These are phyloP conservation scores for Oscheius sp. DNA, from an alignment of 2,888 invertebrate species.

Conservation along the genomic window DNA sequence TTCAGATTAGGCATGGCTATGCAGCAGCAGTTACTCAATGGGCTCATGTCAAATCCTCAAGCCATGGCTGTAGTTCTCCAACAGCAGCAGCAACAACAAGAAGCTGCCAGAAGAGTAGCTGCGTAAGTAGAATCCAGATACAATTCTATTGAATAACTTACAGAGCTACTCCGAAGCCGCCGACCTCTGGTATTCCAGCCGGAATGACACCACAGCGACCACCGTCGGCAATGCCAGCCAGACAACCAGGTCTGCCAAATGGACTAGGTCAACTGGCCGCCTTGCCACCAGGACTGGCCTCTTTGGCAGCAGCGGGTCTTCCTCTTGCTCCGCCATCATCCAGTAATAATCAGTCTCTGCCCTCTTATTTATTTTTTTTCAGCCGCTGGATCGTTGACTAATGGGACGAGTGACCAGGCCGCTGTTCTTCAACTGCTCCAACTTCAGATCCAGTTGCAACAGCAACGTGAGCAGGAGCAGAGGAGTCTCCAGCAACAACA, in stretches of 20 bases:
- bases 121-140: constrained; percentile 5
- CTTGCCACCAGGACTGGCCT: constrained; percentile 17
- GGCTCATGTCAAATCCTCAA: constrained; percentile 34
- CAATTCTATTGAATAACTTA: background rate
- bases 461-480: constrained; percentile 41
- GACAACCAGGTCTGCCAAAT: constrained; percentile 13
- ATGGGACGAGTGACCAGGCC: constrained; percentile 38
- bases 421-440: constrained; percentile 38
- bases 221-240: constrained; percentile 24
- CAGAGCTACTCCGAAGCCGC: constrained; percentile 36
- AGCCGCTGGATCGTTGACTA: constrained; percentile 42
- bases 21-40: constrained; percentile 21
- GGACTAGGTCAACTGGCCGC: background rate
- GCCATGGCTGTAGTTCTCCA: constrained; percentile 43
- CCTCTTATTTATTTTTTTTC: background rate
- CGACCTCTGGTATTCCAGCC: constrained; percentile 3
- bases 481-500: constrained; percentile 27
- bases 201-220: constrained; percentile 33
- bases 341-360: background rate
- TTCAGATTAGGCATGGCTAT: constrained; percentile 23
- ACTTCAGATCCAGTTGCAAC: constrained; percentile 22
- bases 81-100: constrained; percentile 31
- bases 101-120: constrained; percentile 46
- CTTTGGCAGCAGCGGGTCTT: constrained; percentile 12
- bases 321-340: constrained; percentile 30